A percentile compares a stretch with the other conserved stretches of the same genome.
phyloP scores from a whole-genome alignment of 2,113 vertebrate genomes.

The Pungitius pungitius region DNA sequence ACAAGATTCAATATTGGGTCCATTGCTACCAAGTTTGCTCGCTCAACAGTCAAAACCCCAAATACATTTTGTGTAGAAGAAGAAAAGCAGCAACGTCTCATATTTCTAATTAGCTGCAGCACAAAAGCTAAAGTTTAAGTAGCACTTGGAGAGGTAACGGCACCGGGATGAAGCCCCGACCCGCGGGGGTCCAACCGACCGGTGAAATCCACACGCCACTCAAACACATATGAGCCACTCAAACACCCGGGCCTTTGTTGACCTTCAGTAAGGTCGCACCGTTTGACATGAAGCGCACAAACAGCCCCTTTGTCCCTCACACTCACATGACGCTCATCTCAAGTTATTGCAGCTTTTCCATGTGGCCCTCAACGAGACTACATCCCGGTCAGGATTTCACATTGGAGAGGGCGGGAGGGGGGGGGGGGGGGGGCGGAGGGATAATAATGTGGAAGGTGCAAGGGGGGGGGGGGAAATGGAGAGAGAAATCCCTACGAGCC shows the following conservation, averaged over 20 bases:
- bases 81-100: neutral
- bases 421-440: too few species aligned
- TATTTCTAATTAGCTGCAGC: neutral
- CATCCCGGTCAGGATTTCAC: slow-evolving; percentile 53
- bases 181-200: slow-evolving; percentile 5
- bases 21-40: neutral
- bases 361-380: slow-evolving; percentile 36
- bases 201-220: slow-evolving; percentile 30
- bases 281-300: slow-evolving; percentile 61
- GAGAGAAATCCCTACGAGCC: slow-evolving; percentile 42
- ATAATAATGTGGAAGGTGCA: slow-evolving; percentile 17
- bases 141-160: neutral
- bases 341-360: slow-evolving; percentile 53
- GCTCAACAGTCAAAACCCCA: neutral
- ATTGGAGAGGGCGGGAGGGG: slow-evolving; percentile 8
- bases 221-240: too few species aligned
- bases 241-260: slow-evolving; percentile 46
- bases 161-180: neutral
- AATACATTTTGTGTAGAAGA: neutral
- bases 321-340: slow-evolving; percentile 68
- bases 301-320: slow-evolving; percentile 67
- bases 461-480: slow-evolving; percentile 46
- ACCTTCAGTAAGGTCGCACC: slow-evolving; percentile 51
- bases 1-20: too few species aligned
- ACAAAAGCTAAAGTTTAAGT: neutral